phyloP scores from a whole-genome alignment of 1,140 invertebrate genomes.

The Drosophila sp. region DNA sequence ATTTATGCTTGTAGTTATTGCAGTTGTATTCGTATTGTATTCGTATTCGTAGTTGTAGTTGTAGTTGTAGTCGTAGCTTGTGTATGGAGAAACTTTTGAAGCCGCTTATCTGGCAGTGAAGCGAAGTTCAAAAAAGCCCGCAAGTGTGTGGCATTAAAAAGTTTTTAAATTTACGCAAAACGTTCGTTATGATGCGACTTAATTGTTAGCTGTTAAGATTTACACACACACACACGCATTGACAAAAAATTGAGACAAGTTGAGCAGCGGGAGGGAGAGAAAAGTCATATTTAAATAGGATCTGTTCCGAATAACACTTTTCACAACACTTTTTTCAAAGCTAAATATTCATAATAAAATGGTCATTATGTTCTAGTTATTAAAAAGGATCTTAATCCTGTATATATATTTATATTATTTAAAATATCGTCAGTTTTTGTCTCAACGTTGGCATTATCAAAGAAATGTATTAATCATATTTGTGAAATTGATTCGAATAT shows the following conservation, averaged over 20 bases:
- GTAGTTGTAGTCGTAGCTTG: slow-evolving; percentile 53
- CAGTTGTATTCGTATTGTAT: slow-evolving; percentile 42
- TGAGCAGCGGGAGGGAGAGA: not conserved
- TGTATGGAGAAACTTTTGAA: slow-evolving; percentile 63
- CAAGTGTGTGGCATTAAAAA: slow-evolving; percentile 83
- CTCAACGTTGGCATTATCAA: too few species aligned
- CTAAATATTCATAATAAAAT: too few species aligned
- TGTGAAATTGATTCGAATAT: not conserved
- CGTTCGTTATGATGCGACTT: slow-evolving; percentile 78
- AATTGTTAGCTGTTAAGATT: slow-evolving; percentile 82
- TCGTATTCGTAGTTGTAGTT: too few species aligned
- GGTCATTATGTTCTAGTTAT: too few species aligned
- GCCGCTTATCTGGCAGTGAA: slow-evolving; percentile 75
- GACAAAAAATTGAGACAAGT: slow-evolving; percentile 29
- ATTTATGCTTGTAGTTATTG: slow-evolving; percentile 58
- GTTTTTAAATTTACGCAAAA: slow-evolving; percentile 73
- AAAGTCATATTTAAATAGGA: slow-evolving; percentile 5
- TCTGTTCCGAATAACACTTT: not conserved
- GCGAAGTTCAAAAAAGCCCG: slow-evolving; percentile 77
- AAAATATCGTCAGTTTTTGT: not conserved
- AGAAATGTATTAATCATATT: too few species aligned
- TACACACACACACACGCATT: slow-evolving; percentile 46
- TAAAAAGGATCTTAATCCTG: too few species aligned
- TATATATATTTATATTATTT: too few species aligned
- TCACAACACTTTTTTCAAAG: not conserved